These are phyloP conservation scores for Cataglyphis livida DNA, from an alignment of 2,888 invertebrate species.

Conservation along the genomic window DNA sequence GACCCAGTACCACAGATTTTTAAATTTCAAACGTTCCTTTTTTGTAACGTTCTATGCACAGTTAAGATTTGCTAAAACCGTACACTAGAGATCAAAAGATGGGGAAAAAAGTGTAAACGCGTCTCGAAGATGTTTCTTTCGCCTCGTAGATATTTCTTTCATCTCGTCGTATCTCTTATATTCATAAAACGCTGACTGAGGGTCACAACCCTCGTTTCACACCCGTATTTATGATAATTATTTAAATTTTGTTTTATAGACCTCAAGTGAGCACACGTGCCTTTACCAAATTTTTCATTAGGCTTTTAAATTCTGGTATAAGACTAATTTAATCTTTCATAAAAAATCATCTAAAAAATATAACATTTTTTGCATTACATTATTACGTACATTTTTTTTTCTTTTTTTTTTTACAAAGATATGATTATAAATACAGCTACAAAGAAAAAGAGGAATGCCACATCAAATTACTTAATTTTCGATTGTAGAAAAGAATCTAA, in stretches of 20 bases:
- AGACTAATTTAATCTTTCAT: neutral
- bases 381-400: neutral
- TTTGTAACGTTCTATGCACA: neutral
- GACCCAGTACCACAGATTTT: neutral
- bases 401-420: neutral
- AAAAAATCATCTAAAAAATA: neutral
- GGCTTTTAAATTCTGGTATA: neutral
- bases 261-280: neutral
- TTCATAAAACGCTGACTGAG: conserved; percentile 2
- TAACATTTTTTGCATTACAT: neutral
- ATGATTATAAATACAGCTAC: neutral
- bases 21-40: neutral
- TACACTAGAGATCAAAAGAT: neutral
- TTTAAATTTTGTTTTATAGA: conserved; percentile 22
- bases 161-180: neutral
- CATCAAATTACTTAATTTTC: neutral
- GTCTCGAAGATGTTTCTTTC: neutral
- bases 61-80: conserved; percentile 14
- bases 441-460: neutral
- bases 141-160: neutral
- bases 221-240: conserved; percentile 5
- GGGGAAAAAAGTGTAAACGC: neutral
- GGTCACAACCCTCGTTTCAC: neutral
- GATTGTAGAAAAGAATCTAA: neutral
- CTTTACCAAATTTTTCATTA: conserved; percentile 4